Conservation (phyloP, 2,888 invertebrate genomes). For the Drosophila monieri region DNA sequence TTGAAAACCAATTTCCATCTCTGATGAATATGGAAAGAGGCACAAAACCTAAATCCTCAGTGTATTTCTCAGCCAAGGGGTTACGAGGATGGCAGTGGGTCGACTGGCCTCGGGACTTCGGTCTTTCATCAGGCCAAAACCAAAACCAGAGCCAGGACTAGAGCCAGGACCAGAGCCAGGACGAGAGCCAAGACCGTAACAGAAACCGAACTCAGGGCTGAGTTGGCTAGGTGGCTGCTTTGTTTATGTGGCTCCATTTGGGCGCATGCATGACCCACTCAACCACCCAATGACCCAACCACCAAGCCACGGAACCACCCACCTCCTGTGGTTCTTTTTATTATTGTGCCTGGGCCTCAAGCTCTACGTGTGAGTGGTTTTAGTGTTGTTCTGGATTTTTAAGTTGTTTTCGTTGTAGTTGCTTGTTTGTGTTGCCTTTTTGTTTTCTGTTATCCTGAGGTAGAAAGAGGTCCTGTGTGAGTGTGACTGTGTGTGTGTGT, state of each 20-base stretch:
- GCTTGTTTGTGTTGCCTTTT: constrained; percentile 62
- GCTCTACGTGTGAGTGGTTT: constrained; percentile 75
- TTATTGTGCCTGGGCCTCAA: constrained; percentile 59
- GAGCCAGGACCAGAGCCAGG: constrained; percentile 16
- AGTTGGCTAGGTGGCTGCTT: constrained; percentile 41
- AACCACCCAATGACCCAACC: constrained; percentile 8
- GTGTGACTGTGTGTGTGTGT: constrained; percentile 8
- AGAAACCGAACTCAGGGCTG: constrained; percentile 1
- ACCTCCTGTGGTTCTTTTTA: constrained; percentile 32
- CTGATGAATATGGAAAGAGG: background rate
- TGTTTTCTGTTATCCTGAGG: constrained; percentile 13
- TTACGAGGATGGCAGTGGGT: constrained; percentile 39
- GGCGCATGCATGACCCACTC: constrained; percentile 49
- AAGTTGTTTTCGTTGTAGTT: constrained; percentile 77
- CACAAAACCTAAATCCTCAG: background rate
- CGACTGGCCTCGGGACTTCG: constrained; percentile 54
- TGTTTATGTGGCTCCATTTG: constrained; percentile 73
- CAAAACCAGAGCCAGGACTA: constrained; percentile 9
- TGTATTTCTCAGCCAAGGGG: constrained; percentile 10
- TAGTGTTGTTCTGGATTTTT: constrained; percentile 79
- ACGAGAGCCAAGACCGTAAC: constrained; percentile 23
- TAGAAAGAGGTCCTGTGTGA: constrained; percentile 1
- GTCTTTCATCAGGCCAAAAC: constrained; percentile 44
- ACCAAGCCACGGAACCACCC: background rate
- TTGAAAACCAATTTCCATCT: background rate